These are phyloP conservation scores for Petrolisthes manimaculis DNA, from an alignment of 2,888 invertebrate species.

Conservation along the genomic window DNA sequence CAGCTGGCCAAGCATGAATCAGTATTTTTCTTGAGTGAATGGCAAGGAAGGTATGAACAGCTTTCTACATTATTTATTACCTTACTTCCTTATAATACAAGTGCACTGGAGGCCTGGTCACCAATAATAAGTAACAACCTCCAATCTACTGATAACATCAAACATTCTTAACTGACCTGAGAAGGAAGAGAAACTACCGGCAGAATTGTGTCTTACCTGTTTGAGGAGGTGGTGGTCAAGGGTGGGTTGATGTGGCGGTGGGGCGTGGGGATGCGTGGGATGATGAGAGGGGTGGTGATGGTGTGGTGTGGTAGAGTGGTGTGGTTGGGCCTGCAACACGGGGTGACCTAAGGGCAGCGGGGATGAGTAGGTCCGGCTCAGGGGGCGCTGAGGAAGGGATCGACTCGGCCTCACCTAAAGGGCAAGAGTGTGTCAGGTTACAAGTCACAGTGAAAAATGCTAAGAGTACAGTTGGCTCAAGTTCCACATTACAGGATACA, in stretches of 20 bases:
- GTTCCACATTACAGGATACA: background rate
- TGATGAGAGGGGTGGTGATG: slow-evolving; percentile 48
- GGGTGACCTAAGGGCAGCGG: slow-evolving; percentile 91
- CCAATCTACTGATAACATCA: no score
- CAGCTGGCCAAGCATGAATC: no score
- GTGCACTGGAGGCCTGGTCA: no score
- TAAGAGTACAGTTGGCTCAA: background rate
- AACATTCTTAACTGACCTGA: no score
- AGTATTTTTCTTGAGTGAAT: no score
- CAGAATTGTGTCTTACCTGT: slow-evolving; percentile 68
- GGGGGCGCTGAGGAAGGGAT: slow-evolving; percentile 82
- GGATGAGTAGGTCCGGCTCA: slow-evolving; percentile 94
- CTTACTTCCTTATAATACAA: no score
- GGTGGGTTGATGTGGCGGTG: slow-evolving; percentile 65
- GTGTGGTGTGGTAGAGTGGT: slow-evolving; percentile 48
- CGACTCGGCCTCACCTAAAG: slow-evolving; percentile 78
- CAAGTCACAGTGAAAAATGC: background rate
- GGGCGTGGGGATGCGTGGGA: slow-evolving; percentile 49
- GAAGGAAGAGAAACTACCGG: no score
- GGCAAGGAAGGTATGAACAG: no score
- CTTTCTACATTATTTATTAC: no score
- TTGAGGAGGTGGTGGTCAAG: slow-evolving; percentile 74
- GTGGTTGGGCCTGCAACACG: slow-evolving; percentile 74
- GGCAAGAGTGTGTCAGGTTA: background rate
- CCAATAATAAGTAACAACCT: no score